Base-by-base conservation (phyloP, 2,113 vertebrate genomes). In the Ranitomeya variabilis region DNA sequence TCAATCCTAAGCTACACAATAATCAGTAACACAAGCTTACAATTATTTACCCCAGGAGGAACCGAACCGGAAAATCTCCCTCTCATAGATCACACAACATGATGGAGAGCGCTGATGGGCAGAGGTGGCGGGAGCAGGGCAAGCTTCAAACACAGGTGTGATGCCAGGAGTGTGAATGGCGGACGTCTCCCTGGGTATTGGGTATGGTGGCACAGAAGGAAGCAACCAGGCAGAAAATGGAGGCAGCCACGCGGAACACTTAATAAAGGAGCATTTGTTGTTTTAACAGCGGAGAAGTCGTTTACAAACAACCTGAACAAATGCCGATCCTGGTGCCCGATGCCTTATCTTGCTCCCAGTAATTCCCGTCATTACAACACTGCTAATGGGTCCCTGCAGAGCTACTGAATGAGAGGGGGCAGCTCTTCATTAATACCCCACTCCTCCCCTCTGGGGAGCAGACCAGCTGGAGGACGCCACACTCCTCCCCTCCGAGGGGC, bases 351-450 rank as follows among this genome's bases (percentile, higher is more conserved):
- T 71, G 21, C 21, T 23, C 18, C 15, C 15, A 71, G 67, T 54
- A 86, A 86, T 74, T 59, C 55, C 69, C 2, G 69, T 45, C 55
- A 60, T 86, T 86, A 86, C 26, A 62, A 23, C 19, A 55, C 12
- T 15, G 23, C 21, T 86, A 86, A 76, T 77, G 26, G 54, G 26
- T 76, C 71, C 55, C 84, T 18, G 16, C 18, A 76, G 54, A 77
- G 54, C 19, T n/a, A 23, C 6, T 54, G 18, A 54, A 54, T 15
- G 51, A 21, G 18, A 3, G 19, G 37, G 37, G 37, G 37, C 3
- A 45, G 5, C 37, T 45, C 37, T 45, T 3, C 37, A 45, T 45
- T 45, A 45, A 3, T 5, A 3, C 37, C 37, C 37, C 37, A 45
- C 37, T 45, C 37, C 37, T 45, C 37, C 3, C 37, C 1, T 2